Conservation (phyloP, 2,113 vertebrate genomes). For the Ibidorhyncha struthersii region DNA sequence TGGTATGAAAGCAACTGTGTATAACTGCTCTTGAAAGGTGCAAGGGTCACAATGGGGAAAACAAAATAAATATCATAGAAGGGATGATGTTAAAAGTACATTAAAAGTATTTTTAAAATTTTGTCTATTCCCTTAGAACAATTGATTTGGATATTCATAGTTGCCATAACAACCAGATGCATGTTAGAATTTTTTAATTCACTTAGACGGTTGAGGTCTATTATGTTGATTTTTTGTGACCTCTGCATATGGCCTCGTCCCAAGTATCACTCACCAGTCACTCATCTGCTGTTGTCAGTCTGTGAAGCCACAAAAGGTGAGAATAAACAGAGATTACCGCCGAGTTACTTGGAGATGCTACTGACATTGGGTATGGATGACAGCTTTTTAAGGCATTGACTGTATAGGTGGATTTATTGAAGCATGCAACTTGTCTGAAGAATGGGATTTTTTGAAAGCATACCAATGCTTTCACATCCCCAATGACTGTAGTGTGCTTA, state of each 20-base stretch:
- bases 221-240: background rate
- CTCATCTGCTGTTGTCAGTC: background rate
- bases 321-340: background rate
- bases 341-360: background rate
- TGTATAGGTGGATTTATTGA: background rate
- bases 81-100: background rate
- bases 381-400: background rate
- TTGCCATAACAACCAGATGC: conserved; percentile 42
- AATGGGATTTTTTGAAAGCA: background rate
- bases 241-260: background rate
- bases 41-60: background rate
- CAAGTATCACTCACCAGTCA: background rate
- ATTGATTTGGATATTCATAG: conserved; percentile 5
- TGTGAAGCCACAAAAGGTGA: background rate
- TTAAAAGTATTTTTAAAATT: conserved; percentile 35
- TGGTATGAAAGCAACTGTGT: background rate
- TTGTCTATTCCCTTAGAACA: conserved; percentile 21
- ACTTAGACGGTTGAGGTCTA: background rate
- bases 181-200: background rate
- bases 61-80: background rate
- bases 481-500: background rate
- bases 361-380: background rate
- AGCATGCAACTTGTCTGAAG: background rate
- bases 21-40: background rate
- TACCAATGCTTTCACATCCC: background rate